Conservation (phyloP, 2,797 vertebrate genomes). For the Lycodopsis pacificus region DNA sequence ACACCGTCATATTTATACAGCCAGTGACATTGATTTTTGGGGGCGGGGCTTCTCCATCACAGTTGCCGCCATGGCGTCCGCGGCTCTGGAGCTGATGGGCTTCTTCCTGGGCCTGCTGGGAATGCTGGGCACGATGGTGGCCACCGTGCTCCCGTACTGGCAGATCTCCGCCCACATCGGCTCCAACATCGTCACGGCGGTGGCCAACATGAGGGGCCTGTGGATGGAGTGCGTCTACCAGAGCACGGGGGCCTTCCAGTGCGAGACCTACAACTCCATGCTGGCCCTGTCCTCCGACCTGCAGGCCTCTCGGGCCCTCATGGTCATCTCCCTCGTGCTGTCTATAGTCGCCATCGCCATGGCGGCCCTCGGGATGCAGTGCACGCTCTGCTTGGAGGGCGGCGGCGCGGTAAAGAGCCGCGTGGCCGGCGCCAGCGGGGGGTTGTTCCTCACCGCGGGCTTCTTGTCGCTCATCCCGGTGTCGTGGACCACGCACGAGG, state of each 20-base stretch:
- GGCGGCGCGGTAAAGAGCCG: conserved; percentile 84
- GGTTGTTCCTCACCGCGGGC: conserved; percentile 86
- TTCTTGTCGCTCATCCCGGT: conserved; percentile 91
- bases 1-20: background rate
- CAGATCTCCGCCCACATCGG: conserved; percentile 91
- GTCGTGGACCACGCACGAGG: conserved; percentile 93
- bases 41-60: background rate
- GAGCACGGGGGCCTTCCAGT: conserved; percentile 96
- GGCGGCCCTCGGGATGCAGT: conserved; percentile 91
- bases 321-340: conserved; percentile 91
- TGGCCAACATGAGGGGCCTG: conserved; percentile 91
- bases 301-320: conserved; percentile 92
- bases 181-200: conserved; percentile 93
- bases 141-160: conserved; percentile 93
- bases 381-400: conserved; percentile 91
- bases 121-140: conserved; percentile 87
- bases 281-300: conserved; percentile 89
- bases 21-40: background rate
- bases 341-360: conserved; percentile 86
- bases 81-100: conserved; percentile 91
- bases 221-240: conserved; percentile 98
- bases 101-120: conserved; percentile 91
- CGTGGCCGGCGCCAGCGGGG: conserved; percentile 86
- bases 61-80: conserved; percentile 85
- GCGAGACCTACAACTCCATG: conserved; percentile 96